Conservation (phyloP, 2,888 invertebrate genomes). For the Lepidochrysops patricia region DNA sequence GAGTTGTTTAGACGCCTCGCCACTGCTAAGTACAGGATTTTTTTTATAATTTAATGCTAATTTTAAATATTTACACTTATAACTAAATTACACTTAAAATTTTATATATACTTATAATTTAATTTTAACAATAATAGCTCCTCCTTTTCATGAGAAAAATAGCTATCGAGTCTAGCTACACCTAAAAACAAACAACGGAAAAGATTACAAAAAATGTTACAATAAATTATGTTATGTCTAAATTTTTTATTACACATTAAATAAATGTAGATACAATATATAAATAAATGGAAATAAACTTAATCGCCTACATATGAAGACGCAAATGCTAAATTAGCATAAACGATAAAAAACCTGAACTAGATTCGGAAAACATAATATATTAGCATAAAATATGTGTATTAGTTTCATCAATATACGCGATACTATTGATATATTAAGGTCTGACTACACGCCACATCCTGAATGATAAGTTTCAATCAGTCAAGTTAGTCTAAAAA, state of each 20-base stretch:
- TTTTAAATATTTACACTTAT: no score
- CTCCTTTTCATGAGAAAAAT: not conserved
- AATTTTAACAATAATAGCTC: not conserved
- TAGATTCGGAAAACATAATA: slow-evolving; percentile 4
- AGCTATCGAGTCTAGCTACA: not conserved
- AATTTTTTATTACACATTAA: slow-evolving; percentile 8
- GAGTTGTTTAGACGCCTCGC: no score
- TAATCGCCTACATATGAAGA: slow-evolving; percentile 12
- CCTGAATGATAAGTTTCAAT: no score
- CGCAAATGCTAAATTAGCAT: slow-evolving; percentile 11
- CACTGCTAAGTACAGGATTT: no score
- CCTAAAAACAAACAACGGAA: not conserved
- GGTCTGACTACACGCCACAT: not conserved
- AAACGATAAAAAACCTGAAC: slow-evolving; percentile 12
- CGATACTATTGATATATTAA: not conserved
- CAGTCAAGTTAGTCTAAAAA: no score
- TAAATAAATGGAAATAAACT: slow-evolving; percentile 9
- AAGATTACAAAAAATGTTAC: not conserved
- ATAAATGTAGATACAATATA: slow-evolving; percentile 6
- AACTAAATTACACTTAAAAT: no score
- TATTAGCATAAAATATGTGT: slow-evolving; percentile 12
- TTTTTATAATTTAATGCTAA: no score
- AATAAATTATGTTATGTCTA: not conserved
- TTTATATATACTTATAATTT: no score
- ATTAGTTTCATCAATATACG: slow-evolving; percentile 5